Base-by-base conservation (phyloP, 2,113 vertebrate genomes). In the Orthonyx spaldingii region DNA sequence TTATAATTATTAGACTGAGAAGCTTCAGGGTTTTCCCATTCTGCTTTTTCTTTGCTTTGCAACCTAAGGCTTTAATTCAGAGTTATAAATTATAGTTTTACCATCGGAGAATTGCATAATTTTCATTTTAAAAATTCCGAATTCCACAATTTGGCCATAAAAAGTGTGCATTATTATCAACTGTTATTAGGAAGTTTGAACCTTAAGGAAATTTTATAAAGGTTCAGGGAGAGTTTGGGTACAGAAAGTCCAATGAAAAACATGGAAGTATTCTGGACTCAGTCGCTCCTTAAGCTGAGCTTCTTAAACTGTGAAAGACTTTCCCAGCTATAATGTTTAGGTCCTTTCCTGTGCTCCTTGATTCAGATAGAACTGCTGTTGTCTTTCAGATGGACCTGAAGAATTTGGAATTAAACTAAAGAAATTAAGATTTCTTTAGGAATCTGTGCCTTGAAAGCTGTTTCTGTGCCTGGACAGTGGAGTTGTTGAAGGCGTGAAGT, bases 1-100 rank as follows among this genome's bases (percentile, higher is more conserved):
- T 93, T 69, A 50, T 77, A 64, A 84, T 88, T 75, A 91, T 94
- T 94, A 84, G 69, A 63, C 44, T 52, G 68, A 85, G 86, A 91
- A 80, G 80, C 64, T 89, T 90, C 65, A 78, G 87, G 59, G 56
- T 59, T 90, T 94, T 96, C 71, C 30, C 20, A 3, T 90, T 80
- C 66, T 90, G 56, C 7, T 55, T 78, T 86, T 91, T 80, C 41
- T 75, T 91, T 74, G 24, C 41, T 93, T 94, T 92, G 59, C 81
- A 61, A 90, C 64, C 81, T 72, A 65, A 89, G 69, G 70, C 64
- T 72, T 96, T 89, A 46, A 90, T 87, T 97, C 91, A 89, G 56
- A 93, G 66, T 96, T 94, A 92, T 60, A 97, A 66, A 91, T 90
- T 66, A 90, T n/a, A 66, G 87, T 55, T 87, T 76, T 70, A 87